Conservation (phyloP, 2,888 invertebrate species). For the Micropterix aruncella region DNA sequence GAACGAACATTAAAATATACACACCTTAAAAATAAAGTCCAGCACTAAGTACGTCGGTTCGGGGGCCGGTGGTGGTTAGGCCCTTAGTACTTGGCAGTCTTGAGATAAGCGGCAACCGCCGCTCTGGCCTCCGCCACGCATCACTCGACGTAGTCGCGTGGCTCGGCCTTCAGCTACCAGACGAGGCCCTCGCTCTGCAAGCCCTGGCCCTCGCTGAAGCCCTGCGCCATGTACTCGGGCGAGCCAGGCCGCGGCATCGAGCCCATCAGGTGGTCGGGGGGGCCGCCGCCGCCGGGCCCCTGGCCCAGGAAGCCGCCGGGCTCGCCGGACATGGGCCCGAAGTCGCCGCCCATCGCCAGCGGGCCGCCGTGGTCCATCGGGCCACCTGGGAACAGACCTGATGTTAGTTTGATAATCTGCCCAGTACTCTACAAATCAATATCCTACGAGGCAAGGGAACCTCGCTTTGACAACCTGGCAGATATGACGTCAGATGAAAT, state of each 20-base stretch:
- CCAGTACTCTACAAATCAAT: too few species aligned
- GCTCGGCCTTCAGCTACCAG: constrained; percentile 44
- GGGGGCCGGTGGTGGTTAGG: too few species aligned
- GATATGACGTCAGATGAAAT: too few species aligned
- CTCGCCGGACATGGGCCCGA: constrained; percentile 56
- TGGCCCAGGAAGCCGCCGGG: constrained; percentile 32
- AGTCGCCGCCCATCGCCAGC: constrained; percentile 63
- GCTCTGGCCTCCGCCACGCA: constrained; percentile 27
- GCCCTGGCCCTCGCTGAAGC: constrained; percentile 33
- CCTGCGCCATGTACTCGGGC: constrained; percentile 48
- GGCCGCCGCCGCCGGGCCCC: constrained; percentile 36
- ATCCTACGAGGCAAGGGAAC: too few species aligned
- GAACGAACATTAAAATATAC: too few species aligned
- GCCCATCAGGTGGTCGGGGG: constrained; percentile 47
- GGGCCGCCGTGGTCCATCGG: constrained; percentile 57
- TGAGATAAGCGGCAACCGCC: background rate
- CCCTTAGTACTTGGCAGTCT: background rate
- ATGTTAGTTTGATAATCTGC: constrained; percentile 2
- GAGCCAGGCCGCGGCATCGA: constrained; percentile 57
- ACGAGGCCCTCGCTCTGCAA: constrained; percentile 35
- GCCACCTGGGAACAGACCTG: constrained; percentile 35
- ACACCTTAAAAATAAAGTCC: background rate
- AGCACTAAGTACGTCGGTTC: background rate
- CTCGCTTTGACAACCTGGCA: too few species aligned
- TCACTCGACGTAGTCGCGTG: constrained; percentile 43